Evolutionary conservation across 2,888 invertebrate species (phyloP).

Genomic region (Trypoxylon attenuatum): DNA sequence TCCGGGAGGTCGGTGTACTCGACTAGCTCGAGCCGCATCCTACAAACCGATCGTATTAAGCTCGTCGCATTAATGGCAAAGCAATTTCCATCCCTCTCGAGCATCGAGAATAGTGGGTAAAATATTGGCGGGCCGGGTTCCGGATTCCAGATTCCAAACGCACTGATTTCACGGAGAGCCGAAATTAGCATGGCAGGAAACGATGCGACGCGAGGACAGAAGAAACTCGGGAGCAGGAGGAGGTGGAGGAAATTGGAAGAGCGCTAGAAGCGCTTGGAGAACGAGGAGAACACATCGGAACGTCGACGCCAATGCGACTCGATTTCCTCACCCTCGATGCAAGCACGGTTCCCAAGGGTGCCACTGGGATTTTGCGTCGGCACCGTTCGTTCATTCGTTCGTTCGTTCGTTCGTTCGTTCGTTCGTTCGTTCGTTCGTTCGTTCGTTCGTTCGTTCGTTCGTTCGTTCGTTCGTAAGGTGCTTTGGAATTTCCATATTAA

Average conservation of each 20-base stretch:
- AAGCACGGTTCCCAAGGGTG: conserved; percentile 32
- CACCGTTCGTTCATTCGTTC: conserved; percentile 36
- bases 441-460: not conserved
- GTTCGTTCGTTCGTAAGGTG: conserved; percentile 57
- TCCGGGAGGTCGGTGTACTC: no score
- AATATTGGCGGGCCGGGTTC: no score
- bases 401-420: not conserved
- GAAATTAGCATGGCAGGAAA: no score
- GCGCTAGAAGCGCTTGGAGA: not conserved
- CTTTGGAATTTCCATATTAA: conserved; percentile 68
- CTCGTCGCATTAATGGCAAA: no score
- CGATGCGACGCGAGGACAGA: not conserved
- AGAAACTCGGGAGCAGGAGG: not conserved
- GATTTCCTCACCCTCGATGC: conserved; percentile 29
- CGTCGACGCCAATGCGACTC: conserved; percentile 49
- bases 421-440: conserved; percentile 48
- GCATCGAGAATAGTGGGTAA: no score
- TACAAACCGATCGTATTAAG: no score
- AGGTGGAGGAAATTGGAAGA: not conserved
- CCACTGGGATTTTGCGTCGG: conserved; percentile 54
- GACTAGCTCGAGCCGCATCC: no score
- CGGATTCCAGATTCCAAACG: no score
- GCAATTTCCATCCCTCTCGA: no score
- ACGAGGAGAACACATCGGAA: conserved; percentile 17
- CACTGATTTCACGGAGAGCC: no score